Base-by-base conservation (phyloP, 2,888 invertebrate genomes). In the Adelognathus sp. region DNA sequence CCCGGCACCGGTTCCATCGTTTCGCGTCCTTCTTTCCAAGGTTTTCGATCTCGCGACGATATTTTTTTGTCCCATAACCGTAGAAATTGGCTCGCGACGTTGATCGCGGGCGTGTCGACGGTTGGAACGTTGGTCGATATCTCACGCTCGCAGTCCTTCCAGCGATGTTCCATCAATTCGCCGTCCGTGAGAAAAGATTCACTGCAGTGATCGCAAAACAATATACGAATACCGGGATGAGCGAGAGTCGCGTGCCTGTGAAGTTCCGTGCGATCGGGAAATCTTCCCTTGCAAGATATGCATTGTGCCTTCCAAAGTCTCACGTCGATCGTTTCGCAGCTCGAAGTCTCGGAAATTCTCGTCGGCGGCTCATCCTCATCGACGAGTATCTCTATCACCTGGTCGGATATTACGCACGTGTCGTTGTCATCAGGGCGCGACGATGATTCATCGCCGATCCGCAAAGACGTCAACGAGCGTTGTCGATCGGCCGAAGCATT, bases 151-250 rank as follows among this genome's bases (percentile, higher is more conserved):
- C 27, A 18, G 5, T 41, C 6, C 1, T 52, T 33, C 0, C 21
- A 39, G 16, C 72, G 58, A 31, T 82, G 82, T 4, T 69, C 21
- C 6, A 31, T 24, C 1, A 81, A 44, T 27, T 71, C 61, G n/a
- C 16, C 21, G 14, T 78, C 70, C 31, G 63, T 69, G 11, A 76
- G 69, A 69, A 82, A 82, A 0, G 76, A 58, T 0, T 63, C 44
- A 31, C 46, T 66, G 56, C 82, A 82, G 7, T 80, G 9, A n/a
- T 76, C 79, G 66, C 82, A 82, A 24, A 80, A 80, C 1, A 76
- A 44, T 1, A 80, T 67, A 9, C 79, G 58, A 1, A 70, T 18
- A 5, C 63, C 70, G 0, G 77, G 73, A 58, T 82, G 82, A 0
- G 56, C 31, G 7, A 79, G 39, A 5, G 69, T 77, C 5, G 56